These are phyloP conservation scores for Indri indri DNA, from an alignment of 2,113 vertebrate genomes.

Conservation along the genomic window DNA sequence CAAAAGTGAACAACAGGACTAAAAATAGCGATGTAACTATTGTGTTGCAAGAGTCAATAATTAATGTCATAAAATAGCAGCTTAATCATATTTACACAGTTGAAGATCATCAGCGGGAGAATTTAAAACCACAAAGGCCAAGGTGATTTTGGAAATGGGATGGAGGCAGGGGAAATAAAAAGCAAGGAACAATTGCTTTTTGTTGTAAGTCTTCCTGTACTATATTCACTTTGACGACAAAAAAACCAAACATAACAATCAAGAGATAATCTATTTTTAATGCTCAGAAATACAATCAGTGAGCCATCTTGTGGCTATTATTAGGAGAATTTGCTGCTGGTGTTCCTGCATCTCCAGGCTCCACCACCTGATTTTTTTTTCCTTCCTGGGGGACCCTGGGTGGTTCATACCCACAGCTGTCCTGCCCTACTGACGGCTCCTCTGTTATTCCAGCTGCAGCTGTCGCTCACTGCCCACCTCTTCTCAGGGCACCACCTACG, in stretches of 20 bases:
- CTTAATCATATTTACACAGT: not conserved
- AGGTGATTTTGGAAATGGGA: not conserved
- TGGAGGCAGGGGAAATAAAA: not conserved
- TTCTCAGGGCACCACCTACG: not conserved
- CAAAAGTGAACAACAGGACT: not conserved
- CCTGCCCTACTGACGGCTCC: not conserved
- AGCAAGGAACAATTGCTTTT: not conserved
- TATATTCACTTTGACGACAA: not conserved
- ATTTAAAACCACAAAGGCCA: not conserved
- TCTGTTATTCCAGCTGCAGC: not conserved
- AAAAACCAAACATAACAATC: not conserved
- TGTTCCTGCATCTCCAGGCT: not conserved
- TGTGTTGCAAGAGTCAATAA: not conserved
- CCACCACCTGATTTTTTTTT: not conserved
- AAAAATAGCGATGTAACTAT: not conserved
- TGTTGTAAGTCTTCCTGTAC: not conserved
- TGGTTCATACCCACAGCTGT: not conserved
- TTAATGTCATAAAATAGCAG: not conserved
- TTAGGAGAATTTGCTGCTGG: not conserved
- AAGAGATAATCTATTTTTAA: not conserved
- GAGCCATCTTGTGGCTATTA: not conserved
- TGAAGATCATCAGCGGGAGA: not conserved
- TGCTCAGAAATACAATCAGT: not conserved
- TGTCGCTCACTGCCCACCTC: not conserved
- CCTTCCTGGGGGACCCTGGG: not conserved